These are phyloP conservation scores for Poecile montanus DNA, from an alignment of 2,797 vertebrate genomes.

Conservation along the genomic window DNA sequence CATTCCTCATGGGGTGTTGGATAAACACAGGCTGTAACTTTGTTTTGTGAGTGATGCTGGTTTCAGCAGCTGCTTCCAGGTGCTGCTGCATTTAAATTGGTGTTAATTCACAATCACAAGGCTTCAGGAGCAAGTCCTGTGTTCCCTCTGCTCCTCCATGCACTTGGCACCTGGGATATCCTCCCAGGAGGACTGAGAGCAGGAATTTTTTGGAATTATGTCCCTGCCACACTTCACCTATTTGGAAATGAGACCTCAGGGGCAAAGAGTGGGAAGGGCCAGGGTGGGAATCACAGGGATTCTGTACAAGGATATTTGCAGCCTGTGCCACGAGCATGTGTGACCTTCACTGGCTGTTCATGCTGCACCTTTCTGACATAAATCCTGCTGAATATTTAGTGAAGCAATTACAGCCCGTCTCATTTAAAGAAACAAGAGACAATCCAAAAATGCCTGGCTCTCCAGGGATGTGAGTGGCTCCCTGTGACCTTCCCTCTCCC, in stretches of 20 bases:
- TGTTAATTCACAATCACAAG: neutral
- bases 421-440: slow-evolving; percentile 57
- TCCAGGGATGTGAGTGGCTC: neutral
- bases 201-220: neutral
- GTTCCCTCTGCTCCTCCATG: neutral
- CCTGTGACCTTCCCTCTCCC: slow-evolving; percentile 31
- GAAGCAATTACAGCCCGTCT: slow-evolving; percentile 54
- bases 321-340: neutral
- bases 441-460: neutral
- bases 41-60: neutral
- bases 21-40: neutral
- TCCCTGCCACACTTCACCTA: neutral
- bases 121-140: neutral
- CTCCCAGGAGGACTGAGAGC: neutral
- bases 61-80: neutral
- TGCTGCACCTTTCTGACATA: slow-evolving; percentile 45
- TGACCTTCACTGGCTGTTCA: slow-evolving; percentile 56
- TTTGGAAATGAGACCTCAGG: neutral
- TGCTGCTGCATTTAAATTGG: neutral
- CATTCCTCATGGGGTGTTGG: neutral
- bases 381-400: slow-evolving; percentile 65
- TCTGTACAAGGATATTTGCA: neutral
- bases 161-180: neutral
- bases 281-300: neutral
- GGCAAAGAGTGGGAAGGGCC: neutral